Conservation (phyloP, 2,113 vertebrate genomes). For the Mirza zaza region DNA sequence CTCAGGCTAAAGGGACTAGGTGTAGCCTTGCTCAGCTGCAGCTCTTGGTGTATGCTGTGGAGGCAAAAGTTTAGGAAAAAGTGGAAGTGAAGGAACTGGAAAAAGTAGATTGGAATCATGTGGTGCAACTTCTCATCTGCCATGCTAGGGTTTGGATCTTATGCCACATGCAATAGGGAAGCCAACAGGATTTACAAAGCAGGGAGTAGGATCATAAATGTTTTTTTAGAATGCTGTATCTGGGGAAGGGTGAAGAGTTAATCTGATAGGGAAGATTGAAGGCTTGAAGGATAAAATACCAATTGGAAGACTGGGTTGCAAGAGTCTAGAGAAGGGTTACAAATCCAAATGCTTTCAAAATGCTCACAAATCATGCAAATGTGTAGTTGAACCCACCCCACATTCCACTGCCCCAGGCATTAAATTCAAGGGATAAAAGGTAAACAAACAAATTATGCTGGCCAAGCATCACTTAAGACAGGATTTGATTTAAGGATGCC, state of each 20-base stretch:
- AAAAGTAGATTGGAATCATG: not conserved
- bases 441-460: not conserved
- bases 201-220: not conserved
- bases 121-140: not conserved
- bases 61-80: not conserved
- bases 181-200: not conserved
- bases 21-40: not conserved
- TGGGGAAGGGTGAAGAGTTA: not conserved
- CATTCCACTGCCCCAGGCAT: not conserved
- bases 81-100: not conserved
- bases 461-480: not conserved
- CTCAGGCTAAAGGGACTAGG: not conserved
- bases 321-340: not conserved
- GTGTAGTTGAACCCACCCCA: not conserved
- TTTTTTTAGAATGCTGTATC: not conserved
- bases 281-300: not conserved
- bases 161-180: not conserved
- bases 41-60: not conserved
- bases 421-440: not conserved
- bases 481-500: not conserved
- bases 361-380: not conserved
- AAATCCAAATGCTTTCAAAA: not conserved
- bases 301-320: not conserved
- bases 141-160: not conserved
- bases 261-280: not conserved